phyloP scores from a whole-genome alignment of 1,140 invertebrate species.

The Tribolium madens region DNA sequence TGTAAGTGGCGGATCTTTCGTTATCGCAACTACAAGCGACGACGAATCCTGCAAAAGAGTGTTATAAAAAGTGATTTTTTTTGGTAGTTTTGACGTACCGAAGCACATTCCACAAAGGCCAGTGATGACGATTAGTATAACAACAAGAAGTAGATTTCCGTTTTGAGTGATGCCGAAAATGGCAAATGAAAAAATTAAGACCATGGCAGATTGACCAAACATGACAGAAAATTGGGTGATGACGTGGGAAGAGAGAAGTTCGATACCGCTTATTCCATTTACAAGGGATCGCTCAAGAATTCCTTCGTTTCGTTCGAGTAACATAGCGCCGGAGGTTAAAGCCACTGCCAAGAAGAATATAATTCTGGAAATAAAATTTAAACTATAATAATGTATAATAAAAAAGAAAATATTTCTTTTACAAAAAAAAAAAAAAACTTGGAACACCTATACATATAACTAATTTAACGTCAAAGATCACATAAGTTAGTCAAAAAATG shows the following conservation, averaged over 20 bases:
- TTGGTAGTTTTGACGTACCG: constrained; percentile 64
- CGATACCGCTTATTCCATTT: constrained; percentile 76
- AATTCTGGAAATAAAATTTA: constrained; percentile 75
- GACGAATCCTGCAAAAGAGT: constrained; percentile 78
- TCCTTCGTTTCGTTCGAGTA: constrained; percentile 94
- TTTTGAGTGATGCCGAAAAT: constrained; percentile 85
- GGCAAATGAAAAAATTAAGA: constrained; percentile 85
- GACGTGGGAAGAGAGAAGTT: constrained; percentile 87
- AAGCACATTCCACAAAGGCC: constrained; percentile 95
- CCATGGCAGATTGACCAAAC: constrained; percentile 84
- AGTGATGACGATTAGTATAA: constrained; percentile 82
- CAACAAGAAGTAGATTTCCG: constrained; percentile 82
- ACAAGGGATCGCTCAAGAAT: constrained; percentile 88
- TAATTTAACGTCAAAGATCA: too few relatives aligned
- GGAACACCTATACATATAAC: too few relatives aligned
- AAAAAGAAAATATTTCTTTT: too few relatives aligned
- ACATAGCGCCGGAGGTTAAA: constrained; percentile 91
- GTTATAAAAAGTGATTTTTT: background rate
- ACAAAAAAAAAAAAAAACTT: too few relatives aligned
- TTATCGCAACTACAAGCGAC: constrained; percentile 89
- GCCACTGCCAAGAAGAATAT: constrained; percentile 94
- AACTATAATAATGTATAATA: background rate
- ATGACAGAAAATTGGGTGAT: constrained; percentile 91
- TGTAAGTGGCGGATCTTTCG: constrained; percentile 92
- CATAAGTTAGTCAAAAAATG: too few relatives aligned